These are phyloP conservation scores for Drosophila demipolita DNA, from an alignment of 2,888 invertebrate species.

Conservation along the genomic window DNA sequence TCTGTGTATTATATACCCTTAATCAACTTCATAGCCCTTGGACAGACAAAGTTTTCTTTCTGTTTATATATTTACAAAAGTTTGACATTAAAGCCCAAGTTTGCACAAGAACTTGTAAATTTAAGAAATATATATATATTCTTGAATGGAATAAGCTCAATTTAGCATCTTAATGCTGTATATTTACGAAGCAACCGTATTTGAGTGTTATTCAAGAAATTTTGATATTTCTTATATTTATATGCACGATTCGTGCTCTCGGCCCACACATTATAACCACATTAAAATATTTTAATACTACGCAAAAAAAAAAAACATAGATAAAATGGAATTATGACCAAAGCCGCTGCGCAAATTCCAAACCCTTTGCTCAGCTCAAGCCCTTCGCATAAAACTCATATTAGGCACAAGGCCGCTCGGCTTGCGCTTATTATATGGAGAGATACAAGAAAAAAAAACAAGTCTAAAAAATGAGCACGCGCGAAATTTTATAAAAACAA, in stretches of 20 bases:
- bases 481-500: conserved; percentile 54
- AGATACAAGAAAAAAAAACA: conserved; percentile 52
- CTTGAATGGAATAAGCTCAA: background rate
- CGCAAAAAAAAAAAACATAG: conserved; percentile 13
- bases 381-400: conserved; percentile 74
- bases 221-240: conserved; percentile 16
- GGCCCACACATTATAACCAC: conserved; percentile 43
- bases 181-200: background rate
- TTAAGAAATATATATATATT: background rate
- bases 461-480: conserved; percentile 50
- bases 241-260: conserved; percentile 7
- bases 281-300: conserved; percentile 61
- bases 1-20: background rate
- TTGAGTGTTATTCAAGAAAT: conserved; percentile 2
- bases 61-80: conserved; percentile 40
- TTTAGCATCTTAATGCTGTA: background rate
- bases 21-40: background rate
- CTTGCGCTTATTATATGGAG: conserved; percentile 41
- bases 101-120: conserved; percentile 9
- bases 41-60: conserved; percentile 30
- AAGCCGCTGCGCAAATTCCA: conserved; percentile 31
- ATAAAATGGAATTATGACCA: conserved; percentile 54
- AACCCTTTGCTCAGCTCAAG: conserved; percentile 35
- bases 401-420: conserved; percentile 72
- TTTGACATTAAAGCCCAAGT: conserved; percentile 37